A percentile compares a stretch with the other conserved stretches of the same genome.
These are phyloP conservation scores for Diplogasteroides magnus DNA, from an alignment of 1,140 invertebrate species.

Conservation along the genomic window DNA sequence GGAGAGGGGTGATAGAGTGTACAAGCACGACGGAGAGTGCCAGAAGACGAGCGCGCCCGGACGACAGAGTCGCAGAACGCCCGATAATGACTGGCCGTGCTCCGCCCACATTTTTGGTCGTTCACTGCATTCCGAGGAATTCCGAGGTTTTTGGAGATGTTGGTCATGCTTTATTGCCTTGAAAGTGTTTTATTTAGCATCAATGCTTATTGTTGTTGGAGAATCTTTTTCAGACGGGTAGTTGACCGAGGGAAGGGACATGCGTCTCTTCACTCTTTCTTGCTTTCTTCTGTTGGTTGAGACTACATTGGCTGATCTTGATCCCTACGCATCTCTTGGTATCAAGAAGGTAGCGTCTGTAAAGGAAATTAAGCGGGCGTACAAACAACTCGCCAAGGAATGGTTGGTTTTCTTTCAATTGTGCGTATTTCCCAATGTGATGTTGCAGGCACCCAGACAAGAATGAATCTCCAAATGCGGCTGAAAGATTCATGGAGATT, in stretches of 20 bases:
- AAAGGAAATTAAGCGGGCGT: slow-evolving; percentile 50
- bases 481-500: slow-evolving; percentile 46
- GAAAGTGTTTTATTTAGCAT: background rate
- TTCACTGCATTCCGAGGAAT: too few relatives aligned
- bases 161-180: background rate
- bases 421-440: background rate
- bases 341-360: slow-evolving; percentile 31
- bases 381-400: slow-evolving; percentile 48
- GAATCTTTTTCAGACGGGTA: background rate
- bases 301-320: slow-evolving; percentile 3
- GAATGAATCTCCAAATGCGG: slow-evolving; percentile 41
- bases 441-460: slow-evolving; percentile 52
- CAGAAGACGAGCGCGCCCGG: too few relatives aligned
- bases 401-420: slow-evolving; percentile 30
- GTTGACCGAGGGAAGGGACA: background rate
- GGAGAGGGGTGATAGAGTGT: too few relatives aligned
- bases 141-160: too few relatives aligned
- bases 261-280: background rate
- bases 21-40: too few relatives aligned
- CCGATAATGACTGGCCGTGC: too few relatives aligned
- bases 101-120: too few relatives aligned
- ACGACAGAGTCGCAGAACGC: too few relatives aligned
- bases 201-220: background rate
- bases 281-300: background rate
- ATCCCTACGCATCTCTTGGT: slow-evolving; percentile 39